Evolutionary conservation across 1,140 invertebrate species (phyloP), one percentile per base, ranked within the genome.

Genomic region (Atopsyche davidsoni): DNA sequence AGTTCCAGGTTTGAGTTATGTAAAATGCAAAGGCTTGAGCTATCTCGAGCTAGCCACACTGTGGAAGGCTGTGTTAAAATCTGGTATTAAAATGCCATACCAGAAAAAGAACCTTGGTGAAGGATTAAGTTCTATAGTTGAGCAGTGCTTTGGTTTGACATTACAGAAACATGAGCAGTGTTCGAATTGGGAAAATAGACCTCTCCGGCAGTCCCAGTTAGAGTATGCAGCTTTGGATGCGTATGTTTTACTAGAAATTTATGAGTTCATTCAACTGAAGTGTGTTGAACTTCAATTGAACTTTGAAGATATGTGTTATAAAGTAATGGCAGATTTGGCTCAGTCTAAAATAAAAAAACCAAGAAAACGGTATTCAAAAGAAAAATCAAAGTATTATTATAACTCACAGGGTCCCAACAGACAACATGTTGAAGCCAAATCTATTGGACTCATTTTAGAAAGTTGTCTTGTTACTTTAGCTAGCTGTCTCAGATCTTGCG

Each of bases 121-220:
- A 51, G 52, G 56, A 39, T 45, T 89, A 9, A 79, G 79, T 60
- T 77, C 81, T 53, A 65, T 89, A 19, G 84, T 85, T 0, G 72
- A 79, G 47, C 63, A 79, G 3, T 82, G 81, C 59, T 65, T 88
- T 23, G 86, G 85, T 7, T 66, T 72, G 44, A 73, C 76, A 25
- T 61, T 91, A 1, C 76, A 85, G 60, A 91, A 91, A 67, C 70
- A 71, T 4, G 83, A 90, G 63, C 86, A 89, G 58, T 85, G 87
- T 70, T 88, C 85, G 0, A 82, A 89, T 68, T 91, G 87, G 87
- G 83, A 87, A 58, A 74, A 75, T 54, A 67, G 87, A 58, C 87
- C 87, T 4, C 64, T 91, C 6, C 63, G 86, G 18, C 60, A 76
- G 22, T 72, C 74, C 48, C 87, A 91, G 67, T 75, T 86, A 16